Percentiles rank a stretch among this genome's conserved stretches.
These are phyloP conservation scores for Apantesis nais DNA, from an alignment of 2,888 invertebrate species.

Conservation along the genomic window DNA sequence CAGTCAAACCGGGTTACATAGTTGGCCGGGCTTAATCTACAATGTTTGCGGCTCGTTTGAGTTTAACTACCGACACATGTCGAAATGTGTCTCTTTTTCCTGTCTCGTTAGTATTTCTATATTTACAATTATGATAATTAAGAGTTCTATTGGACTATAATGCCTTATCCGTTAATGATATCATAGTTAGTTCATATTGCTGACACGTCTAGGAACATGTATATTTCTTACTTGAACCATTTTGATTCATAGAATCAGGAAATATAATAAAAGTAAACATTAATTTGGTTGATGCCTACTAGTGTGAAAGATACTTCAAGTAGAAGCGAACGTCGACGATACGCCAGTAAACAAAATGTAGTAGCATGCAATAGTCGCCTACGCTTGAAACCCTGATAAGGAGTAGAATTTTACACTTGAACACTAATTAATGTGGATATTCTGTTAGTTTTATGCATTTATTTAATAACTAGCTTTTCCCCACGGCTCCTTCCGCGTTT, in stretches of 20 bases:
- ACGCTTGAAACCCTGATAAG: no score
- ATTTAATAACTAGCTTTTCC: no score
- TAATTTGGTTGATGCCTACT: no score
- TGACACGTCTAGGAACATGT: not conserved
- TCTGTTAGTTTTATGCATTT: no score
- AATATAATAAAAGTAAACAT: not conserved
- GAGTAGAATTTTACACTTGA: no score
- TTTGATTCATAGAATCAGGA: not conserved
- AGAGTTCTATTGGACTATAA: slow-evolving; percentile 17
- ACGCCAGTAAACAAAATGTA: no score
- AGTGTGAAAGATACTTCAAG: no score
- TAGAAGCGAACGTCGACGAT: no score
- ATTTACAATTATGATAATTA: slow-evolving; percentile 29
- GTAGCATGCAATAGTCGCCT: no score
- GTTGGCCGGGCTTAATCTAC: slow-evolving; percentile 70
- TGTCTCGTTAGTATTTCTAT: slow-evolving; percentile 39
- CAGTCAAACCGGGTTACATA: slow-evolving; percentile 62
- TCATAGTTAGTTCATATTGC: no score
- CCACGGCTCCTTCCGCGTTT: no score
- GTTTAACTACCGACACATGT: slow-evolving; percentile 63
- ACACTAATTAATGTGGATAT: no score
- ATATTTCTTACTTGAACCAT: not conserved
- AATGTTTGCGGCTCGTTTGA: slow-evolving; percentile 72
- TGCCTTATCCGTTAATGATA: not conserved
- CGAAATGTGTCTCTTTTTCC: slow-evolving; percentile 60